These are phyloP conservation scores for Iguana delicatissima DNA, from an alignment of 2,797 vertebrate genomes.

Conservation along the genomic window DNA sequence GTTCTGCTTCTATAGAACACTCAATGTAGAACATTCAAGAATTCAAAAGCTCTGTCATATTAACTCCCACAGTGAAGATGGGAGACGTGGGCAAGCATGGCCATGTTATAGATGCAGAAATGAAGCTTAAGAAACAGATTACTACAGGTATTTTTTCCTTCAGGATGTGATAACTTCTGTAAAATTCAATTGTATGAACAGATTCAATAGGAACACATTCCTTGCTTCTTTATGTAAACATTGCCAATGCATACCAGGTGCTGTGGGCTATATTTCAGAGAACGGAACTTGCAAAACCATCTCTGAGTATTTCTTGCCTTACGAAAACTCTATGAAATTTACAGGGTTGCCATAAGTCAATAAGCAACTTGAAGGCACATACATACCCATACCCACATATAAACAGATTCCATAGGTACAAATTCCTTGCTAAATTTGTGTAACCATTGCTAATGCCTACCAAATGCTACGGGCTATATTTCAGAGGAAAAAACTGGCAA, in stretches of 20 bases:
- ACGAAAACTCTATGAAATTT: too few species aligned
- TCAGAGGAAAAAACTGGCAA: too few species aligned
- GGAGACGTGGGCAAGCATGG: not conserved
- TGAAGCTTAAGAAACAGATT: not conserved
- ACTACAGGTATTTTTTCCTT: not conserved
- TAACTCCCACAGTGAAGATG: not conserved
- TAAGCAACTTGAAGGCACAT: too few species aligned
- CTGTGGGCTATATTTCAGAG: too few species aligned
- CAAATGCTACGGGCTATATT: too few species aligned
- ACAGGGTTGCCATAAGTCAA: too few species aligned
- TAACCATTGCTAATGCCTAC: not conserved
- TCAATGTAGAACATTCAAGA: not conserved
- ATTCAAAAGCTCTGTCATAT: not conserved
- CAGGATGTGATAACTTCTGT: not conserved
- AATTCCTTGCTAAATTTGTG: not conserved
- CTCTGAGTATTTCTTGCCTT: too few species aligned
- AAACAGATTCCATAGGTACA: not conserved
- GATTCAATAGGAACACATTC: not conserved
- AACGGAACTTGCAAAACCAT: too few species aligned
- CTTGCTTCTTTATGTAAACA: not conserved
- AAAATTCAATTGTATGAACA: not conserved
- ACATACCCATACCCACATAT: too few species aligned
- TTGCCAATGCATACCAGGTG: not conserved
- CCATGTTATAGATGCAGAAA: not conserved
- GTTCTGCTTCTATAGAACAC: too few species aligned